Conservation (phyloP, 2,113 vertebrate genomes). For the Macquaria ambigua region DNA sequence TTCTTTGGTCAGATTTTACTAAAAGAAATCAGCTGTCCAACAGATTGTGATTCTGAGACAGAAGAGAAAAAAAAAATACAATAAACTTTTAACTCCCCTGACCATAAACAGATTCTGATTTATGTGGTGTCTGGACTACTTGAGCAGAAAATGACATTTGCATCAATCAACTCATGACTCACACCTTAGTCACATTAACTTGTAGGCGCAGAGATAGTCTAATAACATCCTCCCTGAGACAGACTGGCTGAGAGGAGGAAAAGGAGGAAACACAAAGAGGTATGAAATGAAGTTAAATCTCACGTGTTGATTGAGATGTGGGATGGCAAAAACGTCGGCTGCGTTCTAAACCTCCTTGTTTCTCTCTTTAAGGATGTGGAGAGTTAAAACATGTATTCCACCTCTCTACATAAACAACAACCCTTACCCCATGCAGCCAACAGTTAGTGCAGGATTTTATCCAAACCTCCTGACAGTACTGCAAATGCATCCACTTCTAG, state of each 20-base stretch:
- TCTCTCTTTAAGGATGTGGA: not conserved
- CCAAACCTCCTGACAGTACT: not conserved
- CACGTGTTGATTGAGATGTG: not conserved
- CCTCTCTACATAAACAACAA: not conserved
- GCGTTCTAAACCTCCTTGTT: no score
- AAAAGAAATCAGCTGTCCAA: not conserved
- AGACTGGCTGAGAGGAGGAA: not conserved
- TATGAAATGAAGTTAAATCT: not conserved
- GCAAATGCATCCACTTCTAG: slow-evolving; percentile 1
- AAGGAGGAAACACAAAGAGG: not conserved
- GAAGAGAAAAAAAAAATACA: not conserved
- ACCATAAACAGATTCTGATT: slow-evolving; percentile 6
- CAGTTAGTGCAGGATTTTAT: not conserved
- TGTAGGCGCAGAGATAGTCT: not conserved
- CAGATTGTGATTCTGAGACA: not conserved
- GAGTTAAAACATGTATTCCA: not conserved
- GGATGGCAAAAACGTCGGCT: not conserved
- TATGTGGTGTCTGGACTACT: not conserved
- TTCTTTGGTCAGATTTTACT: not conserved
- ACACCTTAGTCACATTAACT: slow-evolving; percentile 9
- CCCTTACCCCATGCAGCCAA: no score
- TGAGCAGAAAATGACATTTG: slow-evolving; percentile 13
- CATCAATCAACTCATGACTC: slow-evolving; percentile 36
- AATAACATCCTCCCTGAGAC: not conserved
- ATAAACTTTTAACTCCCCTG: not conserved